Base-by-base conservation (phyloP, 1,140 invertebrate species). In the Ceratina calcarata region DNA sequence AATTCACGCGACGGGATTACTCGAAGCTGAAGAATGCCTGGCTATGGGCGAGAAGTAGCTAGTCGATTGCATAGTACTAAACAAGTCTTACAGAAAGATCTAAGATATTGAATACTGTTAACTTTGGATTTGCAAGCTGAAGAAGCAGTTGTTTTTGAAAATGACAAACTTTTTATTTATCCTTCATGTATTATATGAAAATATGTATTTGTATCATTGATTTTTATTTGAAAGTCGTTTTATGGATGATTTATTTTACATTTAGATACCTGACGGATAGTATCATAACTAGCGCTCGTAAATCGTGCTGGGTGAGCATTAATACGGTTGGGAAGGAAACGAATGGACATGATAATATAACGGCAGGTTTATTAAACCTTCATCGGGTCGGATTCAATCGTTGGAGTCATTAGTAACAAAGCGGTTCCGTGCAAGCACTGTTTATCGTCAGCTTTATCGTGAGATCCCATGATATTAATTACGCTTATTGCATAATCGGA, bases 1-100 rank as follows among this genome's bases (percentile, higher is more conserved):
- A 71, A 72, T 62, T 74, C 70, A 49, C 66, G 60, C 53, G 68
- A 76, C 73, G 45, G 81, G 67, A 84, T 84, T 80, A 84, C 55
- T 49, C 20, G 62, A 62, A 62, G 65, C 58, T 64, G 53, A 58
- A 8, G 55, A 76, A 74, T 65, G 80, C 70, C 67, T 58, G 24
- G 57, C 16, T 15, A 24, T 61, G 69, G 60, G 55, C 24, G 67
- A 45, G 32, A 75, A 72, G 22, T 45, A 65, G 49, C 49, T 57
- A 60, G 15, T 75, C 70, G 58, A 78, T 78, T n/a, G 57, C 55
- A 18, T 32, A 32, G 20, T 73, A 62, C 60, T 20, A 61, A 67
- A 12, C 13, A 24, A 27, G 53, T 2, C 49, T 79, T 51, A 18
- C 32, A 24, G 20, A 64, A 37, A 80, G 57, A 80, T 72, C 61